Evolutionary conservation across 2,888 invertebrate species (phyloP), one percentile per base, ranked within the genome.

Genomic region (Pandemis corylana): DNA sequence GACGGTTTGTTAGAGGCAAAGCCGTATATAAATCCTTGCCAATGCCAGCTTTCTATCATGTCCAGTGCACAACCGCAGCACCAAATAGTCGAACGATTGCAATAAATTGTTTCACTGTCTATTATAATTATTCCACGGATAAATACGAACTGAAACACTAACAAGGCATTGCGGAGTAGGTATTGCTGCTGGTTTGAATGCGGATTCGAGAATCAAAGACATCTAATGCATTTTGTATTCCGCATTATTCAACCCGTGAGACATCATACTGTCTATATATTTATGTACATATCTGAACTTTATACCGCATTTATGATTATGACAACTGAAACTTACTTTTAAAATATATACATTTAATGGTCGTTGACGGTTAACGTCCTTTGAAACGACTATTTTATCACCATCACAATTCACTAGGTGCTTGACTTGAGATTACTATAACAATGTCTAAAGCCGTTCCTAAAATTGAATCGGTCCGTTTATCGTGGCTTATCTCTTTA

Each of bases 11-110:
- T 61, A 49, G 41, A 74, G 10, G 42, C 61, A n/a, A 51, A 36
- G 49, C 65, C 63, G 69, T 61, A 49, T 44, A 71, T 75, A 71
- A 71, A 75, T 70, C 71, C 62, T 53, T 63, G 70, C 67, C 75
- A 74, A 51, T 66, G 74, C 65, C 73, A 73, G 70, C 74, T 70
- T 70, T 75, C 70, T 70, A 71, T 75, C 75, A 75, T 67, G 71
- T 70, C 70, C 65, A 65, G 62, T 70, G 75, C 71, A 41, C 67
- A 66, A 56, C 49, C 20, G 67, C 62, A 74, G 71, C 62, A 36
- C 49, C 51, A 70, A 46, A 66, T 66, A 70, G 46, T 28, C 49
- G 15, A 69, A 66, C 65, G 44, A 66, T 44, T 36, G 28, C 64
- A 12, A 66, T 73, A 73, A 73, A 73, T 73, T 64, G 44, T 56